Conservation (phyloP, 1,140 invertebrate species). For the Nomia melanderi region DNA sequence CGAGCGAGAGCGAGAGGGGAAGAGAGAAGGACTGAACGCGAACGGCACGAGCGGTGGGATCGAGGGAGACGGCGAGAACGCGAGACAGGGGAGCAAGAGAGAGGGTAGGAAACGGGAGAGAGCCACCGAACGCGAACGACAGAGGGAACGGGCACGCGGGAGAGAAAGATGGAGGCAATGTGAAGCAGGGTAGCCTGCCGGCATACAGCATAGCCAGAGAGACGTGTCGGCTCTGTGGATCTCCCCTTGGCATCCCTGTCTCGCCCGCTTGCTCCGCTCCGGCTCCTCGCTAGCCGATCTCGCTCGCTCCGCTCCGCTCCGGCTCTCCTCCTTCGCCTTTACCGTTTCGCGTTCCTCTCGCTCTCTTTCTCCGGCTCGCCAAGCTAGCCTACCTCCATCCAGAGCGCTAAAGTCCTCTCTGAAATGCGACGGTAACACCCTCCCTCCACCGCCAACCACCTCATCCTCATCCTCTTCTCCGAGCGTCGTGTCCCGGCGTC, state of each 20-base stretch:
- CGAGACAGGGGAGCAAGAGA: background rate
- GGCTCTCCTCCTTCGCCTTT: conserved; percentile 30
- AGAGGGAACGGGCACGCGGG: conserved; percentile 50
- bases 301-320: conserved; percentile 28
- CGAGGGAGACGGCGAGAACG: conserved; percentile 30
- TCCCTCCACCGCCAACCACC: conserved; percentile 21
- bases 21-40: conserved; percentile 32
- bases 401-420: conserved; percentile 75
- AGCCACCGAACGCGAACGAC: conserved; percentile 46
- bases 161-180: conserved; percentile 65
- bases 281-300: conserved; percentile 1
- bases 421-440: conserved; percentile 77
- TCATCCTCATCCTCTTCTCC: conserved; percentile 39
- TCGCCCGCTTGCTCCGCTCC: conserved; percentile 23
- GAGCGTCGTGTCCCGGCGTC: conserved; percentile 46
- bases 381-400: conserved; percentile 67
- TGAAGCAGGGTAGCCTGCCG: conserved; percentile 68
- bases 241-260: conserved; percentile 33
- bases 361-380: conserved; percentile 50
- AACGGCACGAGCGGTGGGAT: conserved; percentile 26
- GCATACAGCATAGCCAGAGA: conserved; percentile 73
- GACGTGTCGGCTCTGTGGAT: conserved; percentile 72
- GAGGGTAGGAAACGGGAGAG: conserved; percentile 48
- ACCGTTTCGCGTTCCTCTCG: conserved; percentile 41
- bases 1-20: conserved; percentile 27